Percentiles rank a stretch among this genome's conserved stretches.
Evolutionary conservation across 2,113 vertebrate genomes (phyloP).

Genomic region (Bubo bubo): DNA sequence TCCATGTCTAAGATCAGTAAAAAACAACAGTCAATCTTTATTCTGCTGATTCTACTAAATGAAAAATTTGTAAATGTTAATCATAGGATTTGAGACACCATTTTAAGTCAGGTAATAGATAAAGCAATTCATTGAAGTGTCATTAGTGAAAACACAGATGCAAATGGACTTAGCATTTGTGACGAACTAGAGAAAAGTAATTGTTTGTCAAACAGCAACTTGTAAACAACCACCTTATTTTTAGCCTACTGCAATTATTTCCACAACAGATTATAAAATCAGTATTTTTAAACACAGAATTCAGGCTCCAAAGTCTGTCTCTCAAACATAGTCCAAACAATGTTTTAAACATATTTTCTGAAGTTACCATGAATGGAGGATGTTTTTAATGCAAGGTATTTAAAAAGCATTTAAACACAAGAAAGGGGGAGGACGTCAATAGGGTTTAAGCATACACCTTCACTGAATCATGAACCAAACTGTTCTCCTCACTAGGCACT

Average conservation of each 20-base stretch:
- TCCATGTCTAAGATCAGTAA: background rate
- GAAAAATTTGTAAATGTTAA: background rate
- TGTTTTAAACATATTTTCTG: background rate
- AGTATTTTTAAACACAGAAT: background rate
- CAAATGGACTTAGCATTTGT: background rate
- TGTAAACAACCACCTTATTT: background rate
- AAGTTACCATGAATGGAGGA: background rate
- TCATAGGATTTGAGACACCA: background rate
- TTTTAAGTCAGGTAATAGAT: background rate
- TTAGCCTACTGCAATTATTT: background rate
- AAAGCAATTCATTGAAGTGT: background rate
- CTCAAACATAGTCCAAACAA: background rate
- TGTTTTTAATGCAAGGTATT: background rate
- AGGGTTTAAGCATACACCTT: background rate
- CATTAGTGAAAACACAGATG: background rate
- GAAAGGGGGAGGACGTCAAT: background rate
- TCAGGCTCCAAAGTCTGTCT: background rate
- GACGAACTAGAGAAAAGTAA: background rate
- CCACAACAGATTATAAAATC: background rate
- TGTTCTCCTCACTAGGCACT: background rate
- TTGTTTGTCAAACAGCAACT: background rate
- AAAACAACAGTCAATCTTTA: background rate
- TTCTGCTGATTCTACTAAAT: background rate
- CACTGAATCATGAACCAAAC: background rate
- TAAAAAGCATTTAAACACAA: background rate